A percentile compares a stretch with the other conserved stretches of the same genome.
phyloP scores from a whole-genome alignment of 2,113 vertebrate genomes.

The Pseudois nayaur region DNA sequence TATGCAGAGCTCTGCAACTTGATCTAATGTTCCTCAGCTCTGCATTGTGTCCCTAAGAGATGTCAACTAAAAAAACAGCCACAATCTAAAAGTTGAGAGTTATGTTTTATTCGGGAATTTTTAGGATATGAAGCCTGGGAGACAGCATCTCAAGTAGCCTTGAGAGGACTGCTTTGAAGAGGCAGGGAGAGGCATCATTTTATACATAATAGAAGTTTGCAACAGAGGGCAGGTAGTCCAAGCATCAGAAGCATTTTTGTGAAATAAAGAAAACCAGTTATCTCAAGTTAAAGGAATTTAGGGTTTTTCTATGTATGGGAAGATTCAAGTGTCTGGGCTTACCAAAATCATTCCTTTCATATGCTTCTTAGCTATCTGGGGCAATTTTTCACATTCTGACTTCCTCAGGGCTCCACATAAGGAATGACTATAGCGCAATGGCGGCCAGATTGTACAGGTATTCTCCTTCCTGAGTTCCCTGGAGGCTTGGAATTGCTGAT shows the following conservation, averaged over 20 bases:
- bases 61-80: not conserved
- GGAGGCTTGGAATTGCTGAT: not conserved
- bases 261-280: not conserved
- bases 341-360: not conserved
- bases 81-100: not conserved
- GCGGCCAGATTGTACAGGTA: not conserved
- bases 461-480: not conserved
- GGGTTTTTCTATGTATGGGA: not conserved
- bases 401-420: not conserved
- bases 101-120: not conserved
- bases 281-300: not conserved
- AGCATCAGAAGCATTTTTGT: not conserved
- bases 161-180: not conserved
- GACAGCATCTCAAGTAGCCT: not conserved
- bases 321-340: not conserved
- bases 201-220: not conserved
- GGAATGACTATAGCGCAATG: not conserved
- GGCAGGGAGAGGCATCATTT: not conserved
- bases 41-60: not conserved
- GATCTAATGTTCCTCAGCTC: not conserved
- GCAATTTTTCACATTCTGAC: not conserved
- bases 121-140: not conserved
- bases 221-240: not conserved
- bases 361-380: not conserved
- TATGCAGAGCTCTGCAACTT: not conserved